Evolutionary conservation across 2,888 invertebrate species (phyloP), one percentile per base, ranked within the genome.

Genomic region (Hypsopygia costalis): DNA sequence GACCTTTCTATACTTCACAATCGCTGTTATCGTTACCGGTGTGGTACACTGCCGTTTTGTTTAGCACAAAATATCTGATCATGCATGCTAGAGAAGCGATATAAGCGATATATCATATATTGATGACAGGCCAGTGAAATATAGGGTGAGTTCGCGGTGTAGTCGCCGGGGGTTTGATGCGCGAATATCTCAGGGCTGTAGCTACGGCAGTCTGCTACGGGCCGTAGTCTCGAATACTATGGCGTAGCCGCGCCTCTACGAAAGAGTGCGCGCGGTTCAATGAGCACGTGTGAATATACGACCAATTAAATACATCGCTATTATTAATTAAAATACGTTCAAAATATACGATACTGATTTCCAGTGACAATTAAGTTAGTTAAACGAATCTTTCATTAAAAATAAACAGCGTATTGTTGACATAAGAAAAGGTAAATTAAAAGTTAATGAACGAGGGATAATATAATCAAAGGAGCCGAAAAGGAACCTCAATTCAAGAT

Each of bases 191-290:
- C 61, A 62, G 54, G 69, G 64, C 52, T 59, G 62, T 25, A 55
- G 71, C 67, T 77, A 71, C 74, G 74, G 76, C 83, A 87, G 85
- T 87, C 65, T 55, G 69, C 80, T 81, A 81, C 81, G 78, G 56
- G 60, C 49, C 79, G 81, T 79, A 77, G 82, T 62, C 51, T 60
- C 57, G 64, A 57, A 55, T 55, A 77, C 81, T 76, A 80, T 81
- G 77, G 52, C 51, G 58, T 61, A 56, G 56, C 44, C 40, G 52
- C 49, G 51, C 45, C 44, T 63, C 69, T 71, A 72, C 79, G 72
- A 48, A 33, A 39, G 40, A 47, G 40, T 44, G 59, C 55, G 58
- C 61, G 69, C 57, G 60, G 36, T 51, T 58, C 46, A 45, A 43
- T 58, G 51, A 55, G 56, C 71, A 70, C 78, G 76, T 67, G 70